Evolutionary conservation across 2,888 invertebrate species (phyloP), one percentile per base, ranked within the genome.

Genomic region (Callinectes sapidus): DNA sequence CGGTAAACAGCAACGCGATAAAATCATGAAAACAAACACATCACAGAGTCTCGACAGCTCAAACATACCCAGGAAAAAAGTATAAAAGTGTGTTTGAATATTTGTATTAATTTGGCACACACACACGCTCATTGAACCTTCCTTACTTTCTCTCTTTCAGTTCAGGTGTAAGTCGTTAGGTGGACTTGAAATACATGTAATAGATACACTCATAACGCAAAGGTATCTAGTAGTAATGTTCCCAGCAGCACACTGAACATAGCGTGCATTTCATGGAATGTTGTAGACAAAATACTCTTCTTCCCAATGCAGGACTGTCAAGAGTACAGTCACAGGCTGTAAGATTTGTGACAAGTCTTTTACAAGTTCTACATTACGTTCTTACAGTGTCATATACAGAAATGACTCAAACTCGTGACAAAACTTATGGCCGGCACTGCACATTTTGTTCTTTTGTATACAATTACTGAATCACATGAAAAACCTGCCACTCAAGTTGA

Each of bases 241-340:
- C 81, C 35, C 81, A 81, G 81, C 16, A n/a, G 81, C n/a, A 81
- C 35, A 81, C 81, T 32, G 1, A 35, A 3, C 35, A 81, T 35
- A n/a, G n/a, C 32, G 32, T 81, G 81, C 16, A 1, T 81, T 35
- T 71, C 28, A 81, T 81, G 81, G 81, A 81, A 81, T 81, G 81
- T 81, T 13, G 71, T 71, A 81, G 81, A 81, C 81, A 81, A 81
- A 81, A 81, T 81, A 81, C 14, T 32, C 81, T 5, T 35, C 16
- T 81, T 35, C 81, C 13, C 35, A 32, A 18, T 81, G 35, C 35
- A 35, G 48, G 5, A 10, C 48, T 39, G 10, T 71, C 71, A 28
- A 28, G 28, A 23, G 71, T 61, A 61, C n/a, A 71, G 71, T 71
- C 71, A 71, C 71, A 28, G 28, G 13, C n/a, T 28, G n/a, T 10